phyloP scores from a whole-genome alignment of 2,113 vertebrate genomes.

The Cyprinodon brontotheroides region DNA sequence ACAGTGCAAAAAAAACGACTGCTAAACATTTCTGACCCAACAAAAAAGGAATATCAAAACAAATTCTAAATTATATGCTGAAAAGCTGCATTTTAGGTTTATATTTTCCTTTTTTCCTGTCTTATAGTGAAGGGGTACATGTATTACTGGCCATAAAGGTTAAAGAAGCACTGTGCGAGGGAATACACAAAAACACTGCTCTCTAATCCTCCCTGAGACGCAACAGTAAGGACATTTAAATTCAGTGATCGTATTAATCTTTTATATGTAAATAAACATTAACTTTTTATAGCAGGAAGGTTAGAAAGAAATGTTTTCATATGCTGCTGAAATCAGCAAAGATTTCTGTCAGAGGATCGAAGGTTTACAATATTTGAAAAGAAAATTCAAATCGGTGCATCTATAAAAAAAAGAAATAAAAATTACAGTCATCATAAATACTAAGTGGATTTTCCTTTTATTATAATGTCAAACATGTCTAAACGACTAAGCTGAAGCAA shows the following conservation, averaged over 20 bases:
- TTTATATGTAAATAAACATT: not conserved
- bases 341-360: not conserved
- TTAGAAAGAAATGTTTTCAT: not conserved
- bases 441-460: not conserved
- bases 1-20: not conserved
- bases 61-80: not conserved
- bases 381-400: not conserved
- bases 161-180: not conserved
- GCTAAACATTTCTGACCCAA: not conserved
- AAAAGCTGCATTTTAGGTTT: not conserved
- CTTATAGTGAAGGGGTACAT: not conserved
- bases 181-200: not conserved
- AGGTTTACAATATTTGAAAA: not conserved
- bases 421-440: not conserved
- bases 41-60: not conserved
- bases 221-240: not conserved
- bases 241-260: not conserved
- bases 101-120: not conserved
- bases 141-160: not conserved
- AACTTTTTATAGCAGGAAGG: not conserved
- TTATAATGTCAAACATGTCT: slow-evolving; percentile 4
- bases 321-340: not conserved
- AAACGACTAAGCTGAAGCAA: not conserved
- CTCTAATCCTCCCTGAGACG: not conserved
- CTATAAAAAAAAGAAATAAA: not conserved